Evolutionary conservation across 1,140 invertebrate species (phyloP).

Genomic region (Sipha flava): DNA sequence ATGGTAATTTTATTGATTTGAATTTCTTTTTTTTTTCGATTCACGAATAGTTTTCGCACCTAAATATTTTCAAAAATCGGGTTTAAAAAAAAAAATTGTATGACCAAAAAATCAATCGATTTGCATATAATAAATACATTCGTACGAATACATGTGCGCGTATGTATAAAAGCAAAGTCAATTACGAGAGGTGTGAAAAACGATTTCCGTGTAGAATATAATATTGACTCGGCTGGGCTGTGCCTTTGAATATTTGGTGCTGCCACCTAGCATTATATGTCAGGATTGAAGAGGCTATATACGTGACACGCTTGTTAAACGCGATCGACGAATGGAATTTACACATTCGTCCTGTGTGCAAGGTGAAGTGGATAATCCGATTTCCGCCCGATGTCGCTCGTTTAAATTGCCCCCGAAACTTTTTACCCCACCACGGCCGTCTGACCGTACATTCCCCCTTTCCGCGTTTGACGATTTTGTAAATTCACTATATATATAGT

Average conservation of each 20-base stretch:
- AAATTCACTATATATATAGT: neutral
- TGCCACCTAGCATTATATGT: slow-evolving; percentile 2
- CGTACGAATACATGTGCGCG: too few relatives aligned
- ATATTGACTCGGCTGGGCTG: neutral
- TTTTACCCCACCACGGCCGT: neutral
- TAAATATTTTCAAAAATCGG: too few relatives aligned
- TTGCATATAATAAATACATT: too few relatives aligned
- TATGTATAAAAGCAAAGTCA: neutral
- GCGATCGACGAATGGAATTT: slow-evolving; percentile 2
- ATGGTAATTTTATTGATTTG: too few relatives aligned
- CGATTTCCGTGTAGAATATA: neutral
- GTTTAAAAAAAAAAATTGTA: too few relatives aligned
- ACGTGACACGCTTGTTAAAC: slow-evolving; percentile 25
- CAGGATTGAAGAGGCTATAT: slow-evolving; percentile 14
- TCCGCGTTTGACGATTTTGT: neutral
- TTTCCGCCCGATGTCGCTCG: neutral
- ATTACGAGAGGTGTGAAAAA: neutral
- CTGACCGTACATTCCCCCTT: too few relatives aligned
- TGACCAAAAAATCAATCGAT: too few relatives aligned
- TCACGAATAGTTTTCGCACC: too few relatives aligned
- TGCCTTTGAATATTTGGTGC: slow-evolving; percentile 17
- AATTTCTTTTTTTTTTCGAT: too few relatives aligned
- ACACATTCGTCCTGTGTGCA: slow-evolving; percentile 14
- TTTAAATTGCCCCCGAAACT: neutral
- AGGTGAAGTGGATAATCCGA: slow-evolving; percentile 18